Conservation (phyloP, 1,140 invertebrate genomes). For the Hylyphantes graminicola region DNA sequence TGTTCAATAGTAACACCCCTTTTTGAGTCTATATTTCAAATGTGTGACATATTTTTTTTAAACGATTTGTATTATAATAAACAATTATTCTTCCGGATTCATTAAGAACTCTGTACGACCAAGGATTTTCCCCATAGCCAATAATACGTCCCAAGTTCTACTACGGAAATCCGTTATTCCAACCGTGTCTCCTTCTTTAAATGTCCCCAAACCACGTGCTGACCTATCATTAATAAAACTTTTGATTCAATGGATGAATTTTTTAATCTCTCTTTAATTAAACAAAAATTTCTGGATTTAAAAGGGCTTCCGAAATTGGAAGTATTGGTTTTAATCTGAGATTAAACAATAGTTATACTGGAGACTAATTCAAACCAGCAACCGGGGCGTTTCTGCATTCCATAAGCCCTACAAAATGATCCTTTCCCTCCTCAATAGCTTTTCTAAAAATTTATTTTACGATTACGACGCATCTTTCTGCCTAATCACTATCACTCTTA, state of each 20-base stretch:
- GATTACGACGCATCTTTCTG: constrained; percentile 33
- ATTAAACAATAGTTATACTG: constrained; percentile 42
- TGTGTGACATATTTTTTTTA: no score
- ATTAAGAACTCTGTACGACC: constrained; percentile 20
- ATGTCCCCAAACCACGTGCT: background rate
- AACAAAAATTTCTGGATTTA: background rate
- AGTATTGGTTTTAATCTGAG: constrained; percentile 42
- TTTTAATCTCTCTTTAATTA: background rate
- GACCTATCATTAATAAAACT: constrained; percentile 31
- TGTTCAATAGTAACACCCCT: no score
- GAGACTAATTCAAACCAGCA: constrained; percentile 18
- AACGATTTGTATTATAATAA: no score
- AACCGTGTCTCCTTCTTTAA: constrained; percentile 23
- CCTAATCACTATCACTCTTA: no score
- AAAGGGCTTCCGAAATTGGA: constrained; percentile 13
- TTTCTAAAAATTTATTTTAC: constrained; percentile 37
- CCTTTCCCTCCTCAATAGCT: constrained; percentile 4
- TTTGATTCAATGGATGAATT: background rate
- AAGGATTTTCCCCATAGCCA: background rate
- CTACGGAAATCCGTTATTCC: constrained; percentile 4
- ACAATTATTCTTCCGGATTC: constrained; percentile 3
- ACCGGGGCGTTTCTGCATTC: constrained; percentile 48
- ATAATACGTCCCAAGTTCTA: constrained; percentile 24
- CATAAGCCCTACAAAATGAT: constrained; percentile 39
- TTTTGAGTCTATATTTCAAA: no score